Evolutionary conservation across 2,888 invertebrate species (phyloP), one percentile per base, ranked within the genome.

Genomic region (Drosophila algonquin): DNA sequence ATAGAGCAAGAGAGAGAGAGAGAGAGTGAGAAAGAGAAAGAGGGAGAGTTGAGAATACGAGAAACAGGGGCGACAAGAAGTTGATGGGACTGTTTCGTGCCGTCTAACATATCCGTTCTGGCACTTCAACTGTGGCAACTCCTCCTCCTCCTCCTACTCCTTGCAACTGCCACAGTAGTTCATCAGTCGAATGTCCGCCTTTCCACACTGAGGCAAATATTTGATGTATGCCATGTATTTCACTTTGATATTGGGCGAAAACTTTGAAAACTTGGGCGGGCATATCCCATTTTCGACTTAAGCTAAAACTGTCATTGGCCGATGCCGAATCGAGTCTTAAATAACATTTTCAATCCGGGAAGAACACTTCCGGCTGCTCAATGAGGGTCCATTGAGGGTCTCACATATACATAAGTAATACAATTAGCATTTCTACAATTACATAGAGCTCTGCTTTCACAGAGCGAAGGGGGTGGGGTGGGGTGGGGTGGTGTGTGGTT

Each of bases 11-110:
- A 4, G 32, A 27, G 24, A 6, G 48, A 8, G 46, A 30, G 57
- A n/a, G 27, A 7, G 8, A 27, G 27, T 12, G 32, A n/a, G 21
- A 0, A 9, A 16, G 5, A 4, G 32, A 32, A 18, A 6, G 47
- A 8, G 46, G 21, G 57, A 21, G 27, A 9, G 12, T 18, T 35
- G 53, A 8, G 53, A 32, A 2, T n/a, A 14, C 7, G 40, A 0
- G 32, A 10, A 12, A 16, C 16, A 9, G 47, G n/a, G 18, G 18
- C 18, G 47, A 18, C 16, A 18, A 12, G 21, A 21, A 55, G 55
- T 72, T 83, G 87, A 83, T 83, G 82, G 62, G 74, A 75, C 75
- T 81, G 71, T 81, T 73, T 87, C 87, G 87, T 83, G 83, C 62
- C 76, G 75, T 53, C 67, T 56, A 56, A 76, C 78, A 81, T 83